phyloP scores from a whole-genome alignment of 2,797 vertebrate species.

The Champsocephalus esox region DNA sequence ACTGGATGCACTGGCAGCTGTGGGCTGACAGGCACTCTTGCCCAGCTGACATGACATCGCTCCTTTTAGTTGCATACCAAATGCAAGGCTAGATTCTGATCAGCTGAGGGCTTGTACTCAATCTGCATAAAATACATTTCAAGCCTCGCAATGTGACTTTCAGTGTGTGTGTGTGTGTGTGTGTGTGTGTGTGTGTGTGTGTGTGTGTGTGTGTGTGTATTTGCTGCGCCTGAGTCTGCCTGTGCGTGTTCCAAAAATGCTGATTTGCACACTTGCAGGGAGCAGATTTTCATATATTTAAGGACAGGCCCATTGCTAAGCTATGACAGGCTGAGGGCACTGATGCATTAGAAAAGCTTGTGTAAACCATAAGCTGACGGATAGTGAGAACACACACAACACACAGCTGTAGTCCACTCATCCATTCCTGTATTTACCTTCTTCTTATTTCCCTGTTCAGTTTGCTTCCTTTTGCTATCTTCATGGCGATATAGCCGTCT shows the following conservation, averaged over 20 bases:
- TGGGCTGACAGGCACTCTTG: conserved; percentile 44
- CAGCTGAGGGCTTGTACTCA: conserved; percentile 68
- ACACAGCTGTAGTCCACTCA: conserved; percentile 43
- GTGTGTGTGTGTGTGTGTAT: conserved; percentile 24
- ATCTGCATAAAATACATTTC: conserved; percentile 74
- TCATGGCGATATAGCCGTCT: not conserved
- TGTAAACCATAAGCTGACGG: conserved; percentile 73
- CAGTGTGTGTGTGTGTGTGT: conserved; percentile 20
- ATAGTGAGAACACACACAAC: conserved; percentile 54
- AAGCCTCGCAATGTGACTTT: conserved; percentile 75
- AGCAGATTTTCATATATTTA: conserved; percentile 79
- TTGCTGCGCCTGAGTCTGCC: conserved; percentile 17
- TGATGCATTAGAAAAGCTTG: conserved; percentile 73
- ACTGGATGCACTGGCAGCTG: conserved; percentile 48
- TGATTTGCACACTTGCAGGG: conserved; percentile 68
- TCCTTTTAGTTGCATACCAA: conserved; percentile 67
- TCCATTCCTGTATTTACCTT: conserved; percentile 11
- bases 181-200: conserved; percentile 6
- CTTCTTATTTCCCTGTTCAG: not conserved
- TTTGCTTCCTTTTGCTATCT: not conserved
- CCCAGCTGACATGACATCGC: conserved; percentile 67
- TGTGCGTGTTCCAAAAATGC: conserved; percentile 59
- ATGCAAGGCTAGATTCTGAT: conserved; percentile 74
- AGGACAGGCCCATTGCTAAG: conserved; percentile 64
- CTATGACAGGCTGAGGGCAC: conserved; percentile 71